phyloP scores from a whole-genome alignment of 2,888 invertebrate genomes.

The Emesis furor region DNA sequence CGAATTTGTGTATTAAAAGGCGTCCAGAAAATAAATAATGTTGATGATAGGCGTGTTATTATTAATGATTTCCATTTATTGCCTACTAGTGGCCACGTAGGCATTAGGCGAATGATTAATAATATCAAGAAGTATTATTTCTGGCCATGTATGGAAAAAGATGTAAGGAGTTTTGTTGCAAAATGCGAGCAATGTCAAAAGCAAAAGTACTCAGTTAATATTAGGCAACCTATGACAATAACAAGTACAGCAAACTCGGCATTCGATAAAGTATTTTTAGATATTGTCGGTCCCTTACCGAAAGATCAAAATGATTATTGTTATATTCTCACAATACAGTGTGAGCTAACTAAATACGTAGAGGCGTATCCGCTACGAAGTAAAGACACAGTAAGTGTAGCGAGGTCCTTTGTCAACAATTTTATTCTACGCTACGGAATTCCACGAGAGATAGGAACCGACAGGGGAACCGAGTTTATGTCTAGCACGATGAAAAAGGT shows the following conservation, averaged over 20 bases:
- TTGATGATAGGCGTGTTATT: too few relatives aligned
- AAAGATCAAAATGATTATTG: conserved; percentile 54
- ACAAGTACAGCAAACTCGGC: conserved; percentile 61
- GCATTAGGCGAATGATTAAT: too few relatives aligned
- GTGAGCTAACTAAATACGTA: conserved; percentile 66
- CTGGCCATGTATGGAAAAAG: neutral
- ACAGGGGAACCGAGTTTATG: conserved; percentile 38
- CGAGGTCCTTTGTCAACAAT: conserved; percentile 49
- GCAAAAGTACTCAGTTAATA: neutral
- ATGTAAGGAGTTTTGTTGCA: conserved; percentile 45
- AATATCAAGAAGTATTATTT: too few relatives aligned
- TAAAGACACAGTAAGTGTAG: conserved; percentile 43
- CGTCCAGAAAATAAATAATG: too few relatives aligned
- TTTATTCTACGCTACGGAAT: conserved; percentile 56
- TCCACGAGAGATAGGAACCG: conserved; percentile 43
- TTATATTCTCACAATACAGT: conserved; percentile 69
- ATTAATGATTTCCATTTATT: too few relatives aligned
- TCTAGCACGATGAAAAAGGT: conserved; percentile 40
- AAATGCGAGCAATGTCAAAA: conserved; percentile 6
- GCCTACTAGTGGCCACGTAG: too few relatives aligned
- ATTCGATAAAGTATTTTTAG: neutral
- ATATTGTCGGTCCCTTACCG: conserved; percentile 31
- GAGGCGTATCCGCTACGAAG: conserved; percentile 40
- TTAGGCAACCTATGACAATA: conserved; percentile 37
- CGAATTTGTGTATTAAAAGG: too few relatives aligned